These are phyloP conservation scores for Psittacula derbiana DNA, from an alignment of 2,797 vertebrate species.

Conservation along the genomic window DNA sequence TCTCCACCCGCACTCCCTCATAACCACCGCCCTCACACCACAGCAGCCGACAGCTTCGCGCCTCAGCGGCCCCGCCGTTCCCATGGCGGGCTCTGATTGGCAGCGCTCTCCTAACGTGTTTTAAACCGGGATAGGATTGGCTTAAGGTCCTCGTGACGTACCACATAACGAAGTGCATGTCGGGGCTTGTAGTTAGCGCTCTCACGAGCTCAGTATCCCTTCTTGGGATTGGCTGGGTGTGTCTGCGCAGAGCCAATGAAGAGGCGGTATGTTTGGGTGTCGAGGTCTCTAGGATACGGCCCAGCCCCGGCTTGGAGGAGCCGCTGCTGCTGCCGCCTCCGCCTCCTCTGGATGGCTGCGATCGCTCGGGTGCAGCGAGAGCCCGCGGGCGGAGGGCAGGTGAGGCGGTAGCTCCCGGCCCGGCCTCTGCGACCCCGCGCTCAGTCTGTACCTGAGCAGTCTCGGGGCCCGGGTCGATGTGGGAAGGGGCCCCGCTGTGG, in stretches of 20 bases:
- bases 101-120: fast-evolving
- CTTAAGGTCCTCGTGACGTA: neutral
- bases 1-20: neutral
- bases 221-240: neutral
- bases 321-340: fast-evolving
- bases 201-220: fast-evolving
- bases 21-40: neutral
- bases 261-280: neutral
- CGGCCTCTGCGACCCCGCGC: neutral
- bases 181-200: neutral
- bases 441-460: fast-evolving
- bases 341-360: neutral
- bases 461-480: neutral
- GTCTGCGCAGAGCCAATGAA: neutral
- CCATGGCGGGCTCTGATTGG: neutral
- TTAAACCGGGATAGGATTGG: neutral
- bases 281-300: fast-evolving
- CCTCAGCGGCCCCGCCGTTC: neutral
- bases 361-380: neutral
- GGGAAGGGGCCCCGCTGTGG: neutral
- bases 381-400: neutral
- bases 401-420: neutral
- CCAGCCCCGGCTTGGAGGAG: fast-evolving
- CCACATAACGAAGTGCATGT: neutral
- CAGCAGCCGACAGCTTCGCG: fast-evolving